Conservation (phyloP, 2,797 vertebrate species). For the Coilia nasus region DNA sequence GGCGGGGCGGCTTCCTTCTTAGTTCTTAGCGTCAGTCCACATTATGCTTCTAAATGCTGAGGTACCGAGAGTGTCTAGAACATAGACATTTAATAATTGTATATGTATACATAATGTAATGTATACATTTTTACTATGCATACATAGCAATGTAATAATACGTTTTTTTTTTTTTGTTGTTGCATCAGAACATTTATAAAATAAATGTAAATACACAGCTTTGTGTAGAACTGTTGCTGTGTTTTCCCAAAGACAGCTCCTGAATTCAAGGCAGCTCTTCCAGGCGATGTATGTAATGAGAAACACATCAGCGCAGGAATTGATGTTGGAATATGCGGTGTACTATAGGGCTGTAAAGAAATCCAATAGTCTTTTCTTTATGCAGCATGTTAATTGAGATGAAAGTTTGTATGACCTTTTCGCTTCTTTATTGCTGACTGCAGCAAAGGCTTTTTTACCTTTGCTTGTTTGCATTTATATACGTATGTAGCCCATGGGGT, state of each 20-base stretch:
- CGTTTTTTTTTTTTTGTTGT: too few relatives aligned
- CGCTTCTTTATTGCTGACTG: not conserved
- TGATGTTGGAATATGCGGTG: not conserved
- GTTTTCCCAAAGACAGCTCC: too few relatives aligned
- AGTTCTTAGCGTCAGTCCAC: not conserved
- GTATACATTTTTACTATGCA: too few relatives aligned
- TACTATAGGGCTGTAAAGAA: not conserved
- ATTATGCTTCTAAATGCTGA: not conserved
- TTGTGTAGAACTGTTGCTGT: too few relatives aligned
- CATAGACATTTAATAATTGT: not conserved
- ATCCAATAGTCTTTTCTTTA: not conserved
- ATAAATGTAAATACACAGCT: not conserved
- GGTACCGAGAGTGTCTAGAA: not conserved
- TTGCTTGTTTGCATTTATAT: not conserved
- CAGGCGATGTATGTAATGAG: not conserved
- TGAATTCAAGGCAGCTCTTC: too few relatives aligned
- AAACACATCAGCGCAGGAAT: not conserved
- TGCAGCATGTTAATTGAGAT: not conserved
- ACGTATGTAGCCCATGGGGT: not conserved
- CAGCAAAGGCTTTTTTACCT: not conserved
- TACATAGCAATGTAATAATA: too few relatives aligned
- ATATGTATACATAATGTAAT: too few relatives aligned
- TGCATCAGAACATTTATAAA: not conserved
- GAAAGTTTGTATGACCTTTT: not conserved
- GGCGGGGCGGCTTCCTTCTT: not conserved